Conservation (phyloP, 2,888 invertebrate species). For the Exephanes ischioxanthus region DNA sequence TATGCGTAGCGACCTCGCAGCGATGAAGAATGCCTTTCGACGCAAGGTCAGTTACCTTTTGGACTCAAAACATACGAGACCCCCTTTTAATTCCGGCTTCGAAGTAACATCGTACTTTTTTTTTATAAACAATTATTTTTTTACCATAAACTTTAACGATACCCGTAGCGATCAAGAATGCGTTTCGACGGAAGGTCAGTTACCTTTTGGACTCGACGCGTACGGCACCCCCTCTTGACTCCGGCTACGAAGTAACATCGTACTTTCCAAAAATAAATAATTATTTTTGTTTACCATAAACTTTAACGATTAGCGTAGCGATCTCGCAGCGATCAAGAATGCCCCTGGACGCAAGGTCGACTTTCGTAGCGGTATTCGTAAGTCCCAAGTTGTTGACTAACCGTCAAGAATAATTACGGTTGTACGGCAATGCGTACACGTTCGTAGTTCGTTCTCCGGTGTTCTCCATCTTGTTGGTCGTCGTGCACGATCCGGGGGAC, state of each 20-base stretch:
- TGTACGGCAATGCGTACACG: constrained; percentile 19
- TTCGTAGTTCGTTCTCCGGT: constrained; percentile 40
- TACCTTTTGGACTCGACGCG: neutral
- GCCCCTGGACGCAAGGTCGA: constrained; percentile 51
- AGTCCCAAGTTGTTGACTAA: constrained; percentile 29
- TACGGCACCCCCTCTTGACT: too few relatives aligned
- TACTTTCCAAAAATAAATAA: too few relatives aligned
- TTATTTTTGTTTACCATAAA: neutral
- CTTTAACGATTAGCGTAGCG: constrained; percentile 3
- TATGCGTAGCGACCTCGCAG: constrained; percentile 29
- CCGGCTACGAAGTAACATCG: too few relatives aligned
- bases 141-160: neutral
- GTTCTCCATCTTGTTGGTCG: constrained; percentile 23
- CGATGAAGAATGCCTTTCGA: constrained; percentile 16
- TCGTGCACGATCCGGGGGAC: constrained; percentile 47
- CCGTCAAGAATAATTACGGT: neutral
- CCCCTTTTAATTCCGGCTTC: too few relatives aligned
- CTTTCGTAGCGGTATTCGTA: constrained; percentile 49
- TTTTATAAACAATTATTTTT: neutral
- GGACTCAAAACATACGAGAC: too few relatives aligned
- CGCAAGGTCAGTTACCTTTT: too few relatives aligned
- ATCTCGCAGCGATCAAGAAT: constrained; percentile 41
- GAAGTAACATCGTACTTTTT: too few relatives aligned
- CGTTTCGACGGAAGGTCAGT: neutral
- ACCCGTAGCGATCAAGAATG: constrained; percentile 33